Evolutionary conservation across 2,888 invertebrate genomes (phyloP).

Genomic region (Papilio elwesi): DNA sequence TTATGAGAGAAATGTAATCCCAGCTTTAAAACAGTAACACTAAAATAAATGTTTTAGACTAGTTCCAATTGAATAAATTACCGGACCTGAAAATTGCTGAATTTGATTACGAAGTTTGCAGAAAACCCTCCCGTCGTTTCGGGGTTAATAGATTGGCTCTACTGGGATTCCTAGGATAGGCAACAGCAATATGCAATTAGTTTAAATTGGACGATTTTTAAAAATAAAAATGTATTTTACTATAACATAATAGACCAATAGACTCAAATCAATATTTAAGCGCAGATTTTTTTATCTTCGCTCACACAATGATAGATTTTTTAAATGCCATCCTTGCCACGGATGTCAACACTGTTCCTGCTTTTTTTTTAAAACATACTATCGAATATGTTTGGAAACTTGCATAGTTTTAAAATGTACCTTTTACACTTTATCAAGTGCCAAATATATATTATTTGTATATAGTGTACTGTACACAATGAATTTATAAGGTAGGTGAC

Average conservation of each 20-base stretch:
- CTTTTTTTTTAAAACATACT: neutral
- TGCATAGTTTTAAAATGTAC: no score
- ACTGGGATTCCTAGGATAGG: slow-evolving; percentile 13
- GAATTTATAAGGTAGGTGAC: no score
- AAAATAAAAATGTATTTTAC: neutral
- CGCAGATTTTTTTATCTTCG: neutral
- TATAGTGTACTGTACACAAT: no score
- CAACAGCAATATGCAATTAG: slow-evolving; percentile 12
- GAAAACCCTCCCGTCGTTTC: slow-evolving; percentile 18
- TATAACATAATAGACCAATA: neutral
- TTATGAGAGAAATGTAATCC: neutral
- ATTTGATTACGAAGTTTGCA: slow-evolving; percentile 19
- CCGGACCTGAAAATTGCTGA: slow-evolving; percentile 22
- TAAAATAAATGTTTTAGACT: slow-evolving; percentile 14
- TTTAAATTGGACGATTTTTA: slow-evolving; percentile 11
- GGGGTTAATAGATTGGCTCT: slow-evolving; percentile 25
- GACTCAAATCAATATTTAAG: slow-evolving; percentile 5
- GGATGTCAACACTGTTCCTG: neutral
- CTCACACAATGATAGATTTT: neutral
- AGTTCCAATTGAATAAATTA: slow-evolving; percentile 20
- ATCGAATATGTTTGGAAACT: no score
- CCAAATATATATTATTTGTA: no score
- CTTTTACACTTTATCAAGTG: no score
- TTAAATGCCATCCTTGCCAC: neutral
- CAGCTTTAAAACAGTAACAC: neutral